Percentiles rank a stretch among this genome's conserved stretches.
These are phyloP conservation scores for Calephelis perditalis DNA, from an alignment of 2,888 invertebrate genomes.

Conservation along the genomic window DNA sequence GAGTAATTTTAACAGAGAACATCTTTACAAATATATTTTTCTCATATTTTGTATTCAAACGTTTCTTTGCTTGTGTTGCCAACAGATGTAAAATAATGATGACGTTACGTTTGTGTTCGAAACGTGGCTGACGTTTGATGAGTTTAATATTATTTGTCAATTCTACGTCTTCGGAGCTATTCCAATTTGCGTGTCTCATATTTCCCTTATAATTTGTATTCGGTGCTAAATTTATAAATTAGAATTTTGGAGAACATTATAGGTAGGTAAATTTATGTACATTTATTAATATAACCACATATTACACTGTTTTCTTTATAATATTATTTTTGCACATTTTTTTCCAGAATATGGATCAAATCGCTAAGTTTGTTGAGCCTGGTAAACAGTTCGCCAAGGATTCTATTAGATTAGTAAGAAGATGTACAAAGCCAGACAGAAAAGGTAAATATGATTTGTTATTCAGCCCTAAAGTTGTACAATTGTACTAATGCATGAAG, in stretches of 20 bases:
- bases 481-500: background rate
- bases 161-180: slow-evolving; percentile 34
- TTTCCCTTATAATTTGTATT: background rate
- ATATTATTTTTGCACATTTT: slow-evolving; percentile 21
- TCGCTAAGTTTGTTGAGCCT: slow-evolving; percentile 95
- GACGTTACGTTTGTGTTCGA: slow-evolving; percentile 63
- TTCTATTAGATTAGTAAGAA: slow-evolving; percentile 97
- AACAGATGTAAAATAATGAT: slow-evolving; percentile 34
- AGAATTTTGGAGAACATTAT: background rate
- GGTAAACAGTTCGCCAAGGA: slow-evolving; percentile 98
- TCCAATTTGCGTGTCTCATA: slow-evolving; percentile 16
- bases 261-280: background rate
- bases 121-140: slow-evolving; percentile 71
- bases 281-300: background rate
- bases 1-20: too few species aligned
- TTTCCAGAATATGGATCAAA: slow-evolving; percentile 93
- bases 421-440: slow-evolving; percentile 99
- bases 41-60: slow-evolving; percentile 39
- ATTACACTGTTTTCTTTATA: too few species aligned
- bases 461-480: background rate
- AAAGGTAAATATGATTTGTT: slow-evolving; percentile 82
- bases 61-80: background rate
- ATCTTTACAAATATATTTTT: too few species aligned
- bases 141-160: slow-evolving; percentile 34
- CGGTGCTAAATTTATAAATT: background rate